Evolutionary conservation across 2,888 invertebrate species (phyloP), one percentile per base, ranked within the genome.

Genomic region (Hypsopygia costalis): DNA sequence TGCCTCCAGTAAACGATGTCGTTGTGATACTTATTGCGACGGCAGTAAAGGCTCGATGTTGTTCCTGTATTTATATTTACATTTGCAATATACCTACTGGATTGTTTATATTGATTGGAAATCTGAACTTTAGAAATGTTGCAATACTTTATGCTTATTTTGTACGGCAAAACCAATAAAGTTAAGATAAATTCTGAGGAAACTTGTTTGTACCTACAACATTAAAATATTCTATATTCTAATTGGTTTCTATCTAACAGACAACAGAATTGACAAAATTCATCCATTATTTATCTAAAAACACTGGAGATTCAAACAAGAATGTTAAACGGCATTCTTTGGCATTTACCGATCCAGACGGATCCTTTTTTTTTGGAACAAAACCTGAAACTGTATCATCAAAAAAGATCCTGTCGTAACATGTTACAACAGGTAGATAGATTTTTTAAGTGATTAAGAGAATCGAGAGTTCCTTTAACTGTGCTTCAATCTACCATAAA

Each of bases 11-110:
- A n/a, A 56, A 51, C 57, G 49, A 38, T 54, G 48, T 51, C 52
- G 51, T 44, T 43, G 41, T 53, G 49, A 49, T 49, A 52, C 51
- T 58, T 54, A 55, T 33, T 41, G 12, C 35, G 11, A 46, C 40
- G 21, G 40, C 1, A 35, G 36, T 55, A 55, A 41, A 46, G 47
- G 10, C 33, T 10, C 8, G 16, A 20, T 33, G 32, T 32, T 22
- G 10, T 27, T 11, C 33, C 33, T 28, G 27, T 39, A 7, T 7
- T 38, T 8, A 16, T 39, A 25, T 39, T 39, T 33, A 33, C 32
- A 32, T 32, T n/a, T 22, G 27, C 12, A 32, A 38, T 21, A 38
- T 22, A 16, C 16, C 20, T 21, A n/a, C 16, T 5, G 11, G 30
- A 25, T 11, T 25, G 37, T 22, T 32, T 33, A n/a, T 12, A 29